Evolutionary conservation across 1,140 invertebrate genomes (phyloP).

Genomic region (Colletes latitarsis): DNA sequence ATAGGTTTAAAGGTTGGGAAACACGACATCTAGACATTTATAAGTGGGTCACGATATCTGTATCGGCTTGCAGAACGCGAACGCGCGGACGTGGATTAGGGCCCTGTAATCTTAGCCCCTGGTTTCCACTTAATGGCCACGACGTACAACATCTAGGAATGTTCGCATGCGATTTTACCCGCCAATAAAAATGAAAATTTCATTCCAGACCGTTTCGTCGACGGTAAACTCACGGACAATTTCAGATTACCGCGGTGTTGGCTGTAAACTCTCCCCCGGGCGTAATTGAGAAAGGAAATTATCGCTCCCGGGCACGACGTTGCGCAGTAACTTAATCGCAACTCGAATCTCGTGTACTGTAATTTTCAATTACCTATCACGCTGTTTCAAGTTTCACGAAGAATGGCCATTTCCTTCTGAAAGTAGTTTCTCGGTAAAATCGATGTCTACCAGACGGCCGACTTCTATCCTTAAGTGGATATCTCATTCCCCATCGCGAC

Average conservation of each 20-base stretch:
- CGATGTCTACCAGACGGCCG: background rate
- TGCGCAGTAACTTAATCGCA: conserved; percentile 3
- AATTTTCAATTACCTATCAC: conserved; percentile 21
- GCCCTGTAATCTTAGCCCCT: conserved; percentile 35
- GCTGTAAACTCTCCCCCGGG: background rate
- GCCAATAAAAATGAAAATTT: conserved; percentile 27
- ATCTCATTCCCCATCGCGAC: too few relatives aligned
- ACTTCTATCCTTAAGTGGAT: background rate
- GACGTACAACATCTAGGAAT: conserved; percentile 46
- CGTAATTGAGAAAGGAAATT: conserved; percentile 43
- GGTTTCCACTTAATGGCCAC: conserved; percentile 37
- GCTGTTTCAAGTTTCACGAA: too few relatives aligned
- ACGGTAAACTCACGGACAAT: conserved; percentile 8
- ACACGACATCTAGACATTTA: conserved; percentile 56
- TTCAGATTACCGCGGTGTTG: conserved; percentile 20
- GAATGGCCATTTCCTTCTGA: background rate
- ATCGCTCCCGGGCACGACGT: conserved; percentile 15
- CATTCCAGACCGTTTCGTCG: background rate
- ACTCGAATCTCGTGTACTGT: conserved; percentile 20
- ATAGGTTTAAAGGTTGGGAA: conserved; percentile 53
- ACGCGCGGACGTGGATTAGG: conserved; percentile 24
- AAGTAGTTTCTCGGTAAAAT: background rate
- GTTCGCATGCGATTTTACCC: conserved; percentile 40
- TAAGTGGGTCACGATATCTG: conserved; percentile 62
- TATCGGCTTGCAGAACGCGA: conserved; percentile 48